Evolutionary conservation across 1,140 invertebrate genomes (phyloP), one percentile per base, ranked within the genome.

Genomic region (Drosophila ambigua): DNA sequence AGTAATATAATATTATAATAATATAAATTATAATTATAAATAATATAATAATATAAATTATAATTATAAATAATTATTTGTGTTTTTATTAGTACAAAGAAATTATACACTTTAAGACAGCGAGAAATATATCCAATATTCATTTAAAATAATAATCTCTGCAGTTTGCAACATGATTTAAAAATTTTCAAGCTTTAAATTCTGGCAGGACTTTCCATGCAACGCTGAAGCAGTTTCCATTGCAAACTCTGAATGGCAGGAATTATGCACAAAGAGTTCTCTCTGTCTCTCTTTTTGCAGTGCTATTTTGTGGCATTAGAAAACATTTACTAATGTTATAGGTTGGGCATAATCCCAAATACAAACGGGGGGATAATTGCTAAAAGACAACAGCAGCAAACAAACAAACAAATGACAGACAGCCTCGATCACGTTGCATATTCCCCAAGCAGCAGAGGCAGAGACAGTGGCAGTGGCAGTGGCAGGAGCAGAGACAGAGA

Each of bases 401-500:
- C 44, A 54, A 54, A 44, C 16, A 44, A 13, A 43, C 35, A 39
- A 39, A 39, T 39, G 11, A 51, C 59, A 20, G 24, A 23, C 15
- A 48, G 20, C 7, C 5, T 26, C 26, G 60, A 51, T 65, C 66
- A 49, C 31, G 24, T 54, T 66, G 24, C 44, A 41, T 24, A 48
- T 39, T 48, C 43, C 13, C 49, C 20, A 16, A 28, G 44, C 28
- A 50, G 20, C 49, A 52, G 41, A 23, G 44, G 23, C 41, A 57
- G 6, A 13, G 23, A 23, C 53, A 55, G 26, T 7, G 20, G 6
- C 41, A 57, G 6, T 20, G 23, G 39, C 53, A 55, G 26, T 7
- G 20, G 6, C 53, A 55, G 6, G 20, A 44, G 41, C 53, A 55
- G 24, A 7, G 16, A 15, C 52, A 54, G 20, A 20, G 20, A 20